A percentile compares a stretch with the other conserved stretches of the same genome.
Conservation (phyloP, 2,797 vertebrate species). For the Lagorchestes hirsutus region DNA sequence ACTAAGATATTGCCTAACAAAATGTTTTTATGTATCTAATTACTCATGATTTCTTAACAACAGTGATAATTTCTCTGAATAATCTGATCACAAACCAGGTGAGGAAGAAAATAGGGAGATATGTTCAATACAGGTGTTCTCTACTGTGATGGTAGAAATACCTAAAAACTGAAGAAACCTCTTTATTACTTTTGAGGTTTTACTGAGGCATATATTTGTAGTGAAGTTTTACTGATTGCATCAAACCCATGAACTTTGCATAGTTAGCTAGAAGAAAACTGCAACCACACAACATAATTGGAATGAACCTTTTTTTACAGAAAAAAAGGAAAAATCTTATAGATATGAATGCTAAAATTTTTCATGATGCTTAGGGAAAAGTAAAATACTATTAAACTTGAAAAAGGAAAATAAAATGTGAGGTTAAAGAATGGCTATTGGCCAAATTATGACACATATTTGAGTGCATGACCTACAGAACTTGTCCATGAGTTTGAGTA, state of each 20-base stretch:
- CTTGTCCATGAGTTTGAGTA: too few relatives aligned
- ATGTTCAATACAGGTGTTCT: background rate
- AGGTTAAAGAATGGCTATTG: background rate
- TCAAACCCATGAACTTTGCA: background rate
- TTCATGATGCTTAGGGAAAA: too few relatives aligned
- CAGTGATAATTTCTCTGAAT: background rate
- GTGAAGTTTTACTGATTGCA: background rate
- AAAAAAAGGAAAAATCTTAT: background rate
- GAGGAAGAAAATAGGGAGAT: background rate
- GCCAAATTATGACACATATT: background rate
- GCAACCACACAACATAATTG: background rate
- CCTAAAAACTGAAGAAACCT: background rate
- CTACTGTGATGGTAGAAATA: background rate
- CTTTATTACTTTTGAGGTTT: background rate
- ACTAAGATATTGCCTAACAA: background rate
- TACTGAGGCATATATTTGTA: too few relatives aligned
- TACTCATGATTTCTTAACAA: background rate
- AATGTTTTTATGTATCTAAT: background rate
- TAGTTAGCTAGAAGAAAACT: background rate
- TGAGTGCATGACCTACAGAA: background rate
- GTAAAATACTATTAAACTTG: too few relatives aligned
- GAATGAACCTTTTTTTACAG: background rate
- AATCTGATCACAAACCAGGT: background rate
- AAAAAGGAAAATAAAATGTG: background rate
- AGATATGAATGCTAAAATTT: too few relatives aligned